Evolutionary conservation across 2,888 invertebrate species (phyloP), one percentile per base, ranked within the genome.

Genomic region (Drosophila diplacantha): DNA sequence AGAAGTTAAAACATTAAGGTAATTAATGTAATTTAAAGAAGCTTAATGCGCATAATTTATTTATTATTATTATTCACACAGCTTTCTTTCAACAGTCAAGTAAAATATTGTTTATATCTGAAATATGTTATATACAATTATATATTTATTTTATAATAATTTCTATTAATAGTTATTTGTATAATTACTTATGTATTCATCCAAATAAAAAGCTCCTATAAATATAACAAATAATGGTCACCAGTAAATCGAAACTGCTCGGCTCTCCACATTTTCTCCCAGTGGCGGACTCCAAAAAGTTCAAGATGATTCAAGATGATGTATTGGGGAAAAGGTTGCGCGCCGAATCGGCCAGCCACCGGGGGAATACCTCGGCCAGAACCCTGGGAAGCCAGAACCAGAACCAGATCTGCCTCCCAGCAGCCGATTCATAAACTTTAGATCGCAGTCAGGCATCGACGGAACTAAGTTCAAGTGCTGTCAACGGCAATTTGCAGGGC

Each of bases 401-500:
- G 59, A 47, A 54, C 57, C 59, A 49, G 60, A 47, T 34, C 54
- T 34, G 41, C 34, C 44, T 31, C 5, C 43, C n/a, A 29, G 41
- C 41, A 29, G 12, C 20, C 32, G 32, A 34, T 16, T 34, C 7
- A 22, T 39, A 31, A 41, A 41, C n/a, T 26, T 41, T 26, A 51
- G 55, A 14, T 20, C 44, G 8, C 38, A 46, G n/a, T 38, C 24
- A 12, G 14, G 14, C 31, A 44, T 11, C 22, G n/a, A 22, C 16
- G 35, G 34, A 39, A n/a, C 34, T 59, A 61, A 61, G 61, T 59
- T 61, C 61, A 61, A 61, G 61, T 61, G 50, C 61, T 61, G 59
- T 59, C 59, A 49, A 35, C 41, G 49, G 49, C 49, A 61, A 61
- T 61, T 61, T 59, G 59, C 61, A 61, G 61, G 61, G 61, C 61